Conservation (phyloP, 2,797 vertebrate species). For the Poecilia picta region DNA sequence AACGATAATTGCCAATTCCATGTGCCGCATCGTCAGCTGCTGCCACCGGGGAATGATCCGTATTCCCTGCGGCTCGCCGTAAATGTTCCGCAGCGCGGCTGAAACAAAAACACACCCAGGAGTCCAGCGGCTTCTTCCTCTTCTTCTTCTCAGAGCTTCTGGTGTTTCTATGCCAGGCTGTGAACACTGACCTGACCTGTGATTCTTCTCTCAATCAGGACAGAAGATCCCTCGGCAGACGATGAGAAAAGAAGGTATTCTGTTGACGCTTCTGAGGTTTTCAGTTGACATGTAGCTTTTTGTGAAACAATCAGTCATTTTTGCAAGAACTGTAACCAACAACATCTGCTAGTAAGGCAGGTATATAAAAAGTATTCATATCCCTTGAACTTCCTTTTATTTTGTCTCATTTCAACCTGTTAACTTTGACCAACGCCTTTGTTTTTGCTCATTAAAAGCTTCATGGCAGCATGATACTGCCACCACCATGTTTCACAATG, state of each 20-base stretch:
- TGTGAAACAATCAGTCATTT: neutral
- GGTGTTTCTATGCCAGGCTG: conserved; percentile 6
- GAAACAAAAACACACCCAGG: neutral
- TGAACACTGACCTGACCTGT: conserved; percentile 54
- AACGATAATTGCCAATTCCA: conserved; percentile 6
- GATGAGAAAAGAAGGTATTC: conserved; percentile 92
- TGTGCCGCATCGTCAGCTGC: conserved; percentile 15
- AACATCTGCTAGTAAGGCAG: neutral
- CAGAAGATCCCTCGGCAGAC: conserved; percentile 88
- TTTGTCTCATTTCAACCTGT: neutral
- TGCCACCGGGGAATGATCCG: conserved; percentile 3
- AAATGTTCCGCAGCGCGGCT: conserved; percentile 10
- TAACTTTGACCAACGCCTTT: neutral
- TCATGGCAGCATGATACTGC: neutral
- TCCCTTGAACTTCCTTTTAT: neutral
- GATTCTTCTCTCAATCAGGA: conserved; percentile 80
- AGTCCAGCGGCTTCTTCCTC: neutral
- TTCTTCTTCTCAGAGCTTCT: neutral
- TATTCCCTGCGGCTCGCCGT: conserved; percentile 8
- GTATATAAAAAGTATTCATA: neutral
- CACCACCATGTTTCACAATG: neutral
- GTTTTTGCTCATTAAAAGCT: neutral
- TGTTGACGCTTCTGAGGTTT: neutral
- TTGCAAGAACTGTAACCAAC: neutral
- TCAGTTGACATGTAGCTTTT: neutral